A percentile compares a stretch with the other conserved stretches of the same genome.
phyloP scores from a whole-genome alignment of 2,113 vertebrate genomes.

The Lampris incognitus region DNA sequence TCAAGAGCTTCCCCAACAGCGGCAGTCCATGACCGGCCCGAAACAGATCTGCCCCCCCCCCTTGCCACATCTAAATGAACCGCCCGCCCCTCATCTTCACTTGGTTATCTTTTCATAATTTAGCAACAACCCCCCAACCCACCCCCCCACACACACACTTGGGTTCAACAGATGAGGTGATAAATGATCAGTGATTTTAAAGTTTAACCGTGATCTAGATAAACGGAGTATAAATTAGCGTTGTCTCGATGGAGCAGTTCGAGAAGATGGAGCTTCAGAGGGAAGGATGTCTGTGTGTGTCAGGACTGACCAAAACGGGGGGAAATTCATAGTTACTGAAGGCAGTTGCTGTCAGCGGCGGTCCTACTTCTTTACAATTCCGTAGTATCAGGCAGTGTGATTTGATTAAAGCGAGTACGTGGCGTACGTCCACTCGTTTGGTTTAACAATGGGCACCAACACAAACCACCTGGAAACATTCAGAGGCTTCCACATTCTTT shows the following conservation, averaged over 20 bases:
- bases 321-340: neutral
- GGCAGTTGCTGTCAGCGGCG: neutral
- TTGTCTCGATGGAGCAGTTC: neutral
- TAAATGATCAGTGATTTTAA: neutral
- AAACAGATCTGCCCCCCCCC: slow-evolving; percentile 3
- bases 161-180: neutral
- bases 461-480: neutral
- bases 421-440: neutral
- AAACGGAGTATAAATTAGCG: neutral
- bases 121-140: neutral
- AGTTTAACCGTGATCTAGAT: no score
- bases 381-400: neutral
- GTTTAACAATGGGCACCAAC: neutral
- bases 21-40: slow-evolving; percentile 89
- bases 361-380: neutral
- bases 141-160: neutral
- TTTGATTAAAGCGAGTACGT: neutral
- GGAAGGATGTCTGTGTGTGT: neutral
- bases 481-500: neutral
- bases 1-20: slow-evolving; percentile 99
- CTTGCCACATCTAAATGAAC: slow-evolving; percentile 8
- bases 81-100: neutral
- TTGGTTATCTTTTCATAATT: no score
- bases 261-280: neutral
- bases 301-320: neutral